Evolutionary conservation across 2,797 vertebrate genomes (phyloP), one percentile per base, ranked within the genome.

Genomic region (Thamnophis elegans): DNA sequence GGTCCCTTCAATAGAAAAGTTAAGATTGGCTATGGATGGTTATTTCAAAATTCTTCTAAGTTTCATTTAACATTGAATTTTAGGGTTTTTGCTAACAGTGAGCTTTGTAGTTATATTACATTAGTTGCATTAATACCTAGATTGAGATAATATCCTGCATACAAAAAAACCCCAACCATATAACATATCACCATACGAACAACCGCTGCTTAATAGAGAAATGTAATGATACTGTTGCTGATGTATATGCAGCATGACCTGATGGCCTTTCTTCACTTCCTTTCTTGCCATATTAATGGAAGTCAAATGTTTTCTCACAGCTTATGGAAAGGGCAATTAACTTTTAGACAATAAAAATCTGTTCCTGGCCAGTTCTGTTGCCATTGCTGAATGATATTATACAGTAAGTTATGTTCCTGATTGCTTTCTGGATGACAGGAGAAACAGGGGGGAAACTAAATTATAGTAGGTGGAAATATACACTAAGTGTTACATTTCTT

Each of bases 41-140:
- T 68, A 12, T 47, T 88, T 91, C 53, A 87, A 88, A 88, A 73
- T 56, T 55, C 32, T 55, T 73, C 55, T 56, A 32, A 58, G 22
- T 42, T 91, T 87, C 60, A 91, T 26, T 91, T 73, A 78, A 78
- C 62, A 88, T 28, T 92, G 47, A 82, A 82, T 58, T 65, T 20
- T 91, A 86, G n/a, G 26, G 1, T 59, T 87, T 28, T 55, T 78
- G 36, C 60, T 32, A 36, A 87, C 22, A 78, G 18, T 16, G 1
- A 88, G 11, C 36, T 88, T 88, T 59, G 65, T 58, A 59, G 10
- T 88, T 88, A n/a, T 51, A n/a, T 13, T 51, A 7, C 26, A 10
- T 78, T 78, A 78, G 53, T 54, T 56, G 2, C 62, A 56, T 22
- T 55, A 56, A 13, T 42, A 56, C 20, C 5, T 32, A 55, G 18